phyloP scores from a whole-genome alignment of 2,888 invertebrate genomes.

The Drosophila anceps region DNA sequence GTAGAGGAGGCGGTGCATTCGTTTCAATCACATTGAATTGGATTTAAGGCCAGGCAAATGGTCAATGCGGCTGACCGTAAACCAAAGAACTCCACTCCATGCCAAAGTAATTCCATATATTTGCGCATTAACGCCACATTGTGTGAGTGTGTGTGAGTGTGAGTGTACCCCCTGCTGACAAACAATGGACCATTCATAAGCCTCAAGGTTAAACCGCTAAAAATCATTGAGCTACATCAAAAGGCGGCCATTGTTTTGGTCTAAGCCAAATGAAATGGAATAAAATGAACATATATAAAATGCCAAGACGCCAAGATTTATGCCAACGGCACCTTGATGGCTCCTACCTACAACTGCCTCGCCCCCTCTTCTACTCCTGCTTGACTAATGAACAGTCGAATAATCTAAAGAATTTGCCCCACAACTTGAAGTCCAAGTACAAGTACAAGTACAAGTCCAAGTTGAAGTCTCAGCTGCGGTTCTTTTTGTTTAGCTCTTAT shows the following conservation, averaged over 20 bases:
- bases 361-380: constrained; percentile 28
- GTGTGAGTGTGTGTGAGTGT: constrained; percentile 11
- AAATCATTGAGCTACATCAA: constrained; percentile 78
- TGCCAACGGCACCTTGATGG: constrained; percentile 73
- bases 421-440: constrained; percentile 4
- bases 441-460: not conserved
- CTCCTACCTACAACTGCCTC: not conserved
- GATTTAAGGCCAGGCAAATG: constrained; percentile 48
- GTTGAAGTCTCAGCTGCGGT: constrained; percentile 15
- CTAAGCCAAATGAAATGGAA: constrained; percentile 64
- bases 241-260: constrained; percentile 66
- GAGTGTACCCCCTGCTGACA: not conserved
- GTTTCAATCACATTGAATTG: constrained; percentile 67
- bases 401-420: constrained; percentile 51
- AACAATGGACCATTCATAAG: constrained; percentile 75
- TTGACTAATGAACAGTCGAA: constrained; percentile 68
- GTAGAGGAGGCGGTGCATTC: not conserved
- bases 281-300: constrained; percentile 38
- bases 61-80: constrained; percentile 41
- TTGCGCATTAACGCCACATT: constrained; percentile 72
- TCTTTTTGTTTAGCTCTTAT: constrained; percentile 47
- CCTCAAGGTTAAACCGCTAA: constrained; percentile 76
- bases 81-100: constrained; percentile 28
- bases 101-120: constrained; percentile 43
- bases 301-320: constrained; percentile 67